These are phyloP conservation scores for Scaptodrosophila lebanonensis DNA, from an alignment of 1,140 invertebrate species.

Conservation along the genomic window DNA sequence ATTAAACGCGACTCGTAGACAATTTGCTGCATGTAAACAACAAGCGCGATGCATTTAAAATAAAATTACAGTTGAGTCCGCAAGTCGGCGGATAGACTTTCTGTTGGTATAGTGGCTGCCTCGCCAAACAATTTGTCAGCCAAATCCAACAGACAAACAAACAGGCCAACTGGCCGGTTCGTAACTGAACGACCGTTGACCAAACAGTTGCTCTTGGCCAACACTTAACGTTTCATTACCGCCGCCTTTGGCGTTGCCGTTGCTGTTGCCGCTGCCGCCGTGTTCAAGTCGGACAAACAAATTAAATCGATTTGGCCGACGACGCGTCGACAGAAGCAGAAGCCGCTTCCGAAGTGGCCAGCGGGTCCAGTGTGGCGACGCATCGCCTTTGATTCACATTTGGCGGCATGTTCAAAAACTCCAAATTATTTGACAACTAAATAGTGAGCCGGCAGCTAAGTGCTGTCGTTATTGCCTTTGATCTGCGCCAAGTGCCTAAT, in stretches of 20 bases:
- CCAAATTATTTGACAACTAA: slow-evolving; percentile 52
- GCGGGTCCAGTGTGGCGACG: slow-evolving; percentile 1
- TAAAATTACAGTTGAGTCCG: background rate
- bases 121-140: slow-evolving; percentile 57
- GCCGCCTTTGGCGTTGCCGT: slow-evolving; percentile 55
- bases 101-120: no score
- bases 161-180: slow-evolving; percentile 21
- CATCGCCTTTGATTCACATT: no score
- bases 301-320: slow-evolving; percentile 63
- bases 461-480: slow-evolving; percentile 8
- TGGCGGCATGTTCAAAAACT: slow-evolving; percentile 57
- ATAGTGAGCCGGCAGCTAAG: slow-evolving; percentile 20
- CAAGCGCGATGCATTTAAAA: no score
- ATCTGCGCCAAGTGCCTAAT: slow-evolving; percentile 48
- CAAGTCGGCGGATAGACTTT: no score
- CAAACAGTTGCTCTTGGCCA: slow-evolving; percentile 57
- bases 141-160: slow-evolving; percentile 24
- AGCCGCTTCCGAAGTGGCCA: slow-evolving; percentile 68
- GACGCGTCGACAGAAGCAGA: slow-evolving; percentile 61
- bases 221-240: slow-evolving; percentile 70
- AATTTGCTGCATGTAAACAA: no score
- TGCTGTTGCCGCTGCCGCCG: slow-evolving; percentile 6
- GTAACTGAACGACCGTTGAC: slow-evolving; percentile 23
- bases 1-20: no score
- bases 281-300: slow-evolving; percentile 40